These are phyloP conservation scores for Dioctria rufipes DNA, from an alignment of 2,888 invertebrate genomes.

Conservation along the genomic window DNA sequence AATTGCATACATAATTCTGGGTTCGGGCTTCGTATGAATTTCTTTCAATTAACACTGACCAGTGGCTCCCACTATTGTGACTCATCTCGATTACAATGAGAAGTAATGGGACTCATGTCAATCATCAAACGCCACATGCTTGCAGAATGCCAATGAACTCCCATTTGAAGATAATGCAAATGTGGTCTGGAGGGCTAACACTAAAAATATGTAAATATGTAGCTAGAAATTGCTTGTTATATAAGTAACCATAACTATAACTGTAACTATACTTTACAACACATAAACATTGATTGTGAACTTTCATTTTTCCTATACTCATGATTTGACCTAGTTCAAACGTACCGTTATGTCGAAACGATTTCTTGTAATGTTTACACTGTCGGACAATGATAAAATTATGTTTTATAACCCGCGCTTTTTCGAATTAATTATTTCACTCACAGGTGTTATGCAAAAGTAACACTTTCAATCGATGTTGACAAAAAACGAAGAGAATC, in stretches of 20 bases:
- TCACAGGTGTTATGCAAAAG: too few species aligned
- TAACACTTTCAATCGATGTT: too few species aligned
- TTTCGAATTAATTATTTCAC: too few species aligned
- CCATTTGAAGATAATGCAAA: not conserved
- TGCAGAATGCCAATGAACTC: conserved; percentile 38
- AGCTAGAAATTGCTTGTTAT: not conserved
- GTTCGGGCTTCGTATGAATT: not conserved
- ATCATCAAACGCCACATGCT: not conserved
- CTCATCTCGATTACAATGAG: not conserved
- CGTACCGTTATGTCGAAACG: conserved; percentile 23
- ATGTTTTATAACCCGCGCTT: too few species aligned
- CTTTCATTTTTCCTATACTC: conserved; percentile 38
- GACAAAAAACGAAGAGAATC: too few species aligned
- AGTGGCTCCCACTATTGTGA: not conserved
- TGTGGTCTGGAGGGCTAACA: not conserved
- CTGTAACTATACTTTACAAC: not conserved
- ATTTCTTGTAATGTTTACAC: not conserved
- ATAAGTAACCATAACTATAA: not conserved
- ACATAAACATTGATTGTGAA: conserved; percentile 7
- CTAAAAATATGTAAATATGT: conserved; percentile 14
- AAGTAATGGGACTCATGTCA: conserved; percentile 1
- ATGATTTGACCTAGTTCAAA: conserved; percentile 33
- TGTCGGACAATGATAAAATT: not conserved
- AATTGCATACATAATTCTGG: not conserved
- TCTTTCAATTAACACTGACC: not conserved